These are phyloP conservation scores for Periphyllus acericola DNA, from an alignment of 2,888 invertebrate species.

Conservation along the genomic window DNA sequence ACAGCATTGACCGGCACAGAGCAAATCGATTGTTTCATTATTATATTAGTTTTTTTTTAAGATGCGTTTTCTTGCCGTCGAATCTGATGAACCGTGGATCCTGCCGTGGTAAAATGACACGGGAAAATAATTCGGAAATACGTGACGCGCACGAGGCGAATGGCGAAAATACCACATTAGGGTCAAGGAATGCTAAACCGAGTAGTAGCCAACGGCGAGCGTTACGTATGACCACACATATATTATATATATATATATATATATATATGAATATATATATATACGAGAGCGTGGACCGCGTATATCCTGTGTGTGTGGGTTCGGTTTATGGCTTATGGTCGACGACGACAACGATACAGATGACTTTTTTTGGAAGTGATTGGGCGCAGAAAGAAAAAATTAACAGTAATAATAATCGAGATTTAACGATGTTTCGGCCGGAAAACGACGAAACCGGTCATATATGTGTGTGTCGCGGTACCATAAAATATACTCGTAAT, in stretches of 20 bases:
- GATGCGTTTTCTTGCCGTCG: background rate
- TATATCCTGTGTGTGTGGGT: slow-evolving; percentile 11
- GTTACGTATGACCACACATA: background rate
- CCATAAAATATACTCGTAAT: no score
- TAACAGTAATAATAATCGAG: background rate
- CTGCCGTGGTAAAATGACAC: slow-evolving; percentile 29
- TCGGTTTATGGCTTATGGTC: background rate
- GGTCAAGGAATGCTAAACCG: slow-evolving; percentile 48
- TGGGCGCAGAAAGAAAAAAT: background rate
- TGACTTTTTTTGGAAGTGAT: slow-evolving; percentile 28
- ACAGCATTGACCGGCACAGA: slow-evolving; percentile 38
- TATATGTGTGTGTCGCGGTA: background rate
- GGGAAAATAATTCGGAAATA: slow-evolving; percentile 44
- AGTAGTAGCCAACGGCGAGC: slow-evolving; percentile 12
- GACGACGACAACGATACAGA: background rate
- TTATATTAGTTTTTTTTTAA: background rate
- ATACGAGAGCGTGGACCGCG: slow-evolving; percentile 35
- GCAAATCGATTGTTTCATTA: slow-evolving; percentile 47
- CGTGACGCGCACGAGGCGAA: slow-evolving; percentile 42
- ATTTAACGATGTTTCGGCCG: background rate
- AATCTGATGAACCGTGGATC: slow-evolving; percentile 40
- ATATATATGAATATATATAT: no score
- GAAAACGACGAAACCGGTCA: background rate
- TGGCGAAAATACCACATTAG: slow-evolving; percentile 30
- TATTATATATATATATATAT: no score